Base-by-base conservation (phyloP, 2,113 vertebrate genomes). In the Acrocephalus arundinaceus region DNA sequence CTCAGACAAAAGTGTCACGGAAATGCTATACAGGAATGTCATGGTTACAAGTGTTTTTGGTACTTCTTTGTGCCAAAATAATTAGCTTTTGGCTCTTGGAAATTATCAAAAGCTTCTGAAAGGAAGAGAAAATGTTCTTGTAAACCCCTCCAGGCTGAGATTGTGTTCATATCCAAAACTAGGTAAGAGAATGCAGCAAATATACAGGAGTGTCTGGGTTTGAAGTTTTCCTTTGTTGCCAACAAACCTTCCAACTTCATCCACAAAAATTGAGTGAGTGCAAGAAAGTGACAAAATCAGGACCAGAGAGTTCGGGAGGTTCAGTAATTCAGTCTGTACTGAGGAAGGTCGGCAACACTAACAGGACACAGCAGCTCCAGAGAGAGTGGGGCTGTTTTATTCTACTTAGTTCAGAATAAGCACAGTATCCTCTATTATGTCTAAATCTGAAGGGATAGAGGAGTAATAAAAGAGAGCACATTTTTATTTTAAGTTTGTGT, bases 251-350 rank as follows among this genome's bases (percentile, higher is more conserved):
- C 63, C 39, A 55, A 59, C 15, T 81, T 57, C 48, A 65, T 23
- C 75, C 13, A 66, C n/a, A 89, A 63, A 91, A 92, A 68, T 15
- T 0, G 2, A 83, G 30, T 52, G 28, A 87, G 90, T 57, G 75
- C 72, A 84, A 90, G 91, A 79, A 94, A 95, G 88, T 93, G 85
- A 94, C 76, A 89, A 96, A 93, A 87, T 8, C 0, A 4, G 16
- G 93, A 72, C 61, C 61, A 22, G 45, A 81, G 62, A 85, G 65
- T 84, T 67, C 76, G 80, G 94, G 92, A 96, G 96, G 88, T 93
- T 86, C 92, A 86, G 68, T 78, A 71, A 90, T 67, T 96, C 52
- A 52, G 70, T 24, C 80, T 62, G 76, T 43, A 8, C 41, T 70
- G 86, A 73, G 76, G 76, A 87, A 70, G 70, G 70, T 71, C 49